These are phyloP conservation scores for Copsychus sechellarum DNA, from an alignment of 2,113 vertebrate species.

Conservation along the genomic window DNA sequence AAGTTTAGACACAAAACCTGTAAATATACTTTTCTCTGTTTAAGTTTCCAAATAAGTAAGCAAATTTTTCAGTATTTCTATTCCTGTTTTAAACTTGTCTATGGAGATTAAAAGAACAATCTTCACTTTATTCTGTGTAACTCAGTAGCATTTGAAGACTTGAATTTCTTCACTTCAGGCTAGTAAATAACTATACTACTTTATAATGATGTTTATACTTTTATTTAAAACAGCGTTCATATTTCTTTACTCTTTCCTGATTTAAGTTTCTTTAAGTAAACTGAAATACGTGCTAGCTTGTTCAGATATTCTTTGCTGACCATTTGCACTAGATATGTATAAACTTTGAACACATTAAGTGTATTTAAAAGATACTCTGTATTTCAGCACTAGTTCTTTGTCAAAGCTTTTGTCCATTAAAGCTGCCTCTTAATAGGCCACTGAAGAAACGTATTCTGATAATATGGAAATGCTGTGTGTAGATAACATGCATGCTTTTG, in stretches of 20 bases:
- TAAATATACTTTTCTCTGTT: background rate
- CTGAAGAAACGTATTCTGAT: background rate
- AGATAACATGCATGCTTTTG: background rate
- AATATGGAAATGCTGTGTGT: background rate
- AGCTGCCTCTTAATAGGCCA: background rate
- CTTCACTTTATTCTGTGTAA: background rate
- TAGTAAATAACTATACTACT: background rate
- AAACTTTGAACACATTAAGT: background rate
- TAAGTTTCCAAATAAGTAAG: background rate
- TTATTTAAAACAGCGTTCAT: background rate
- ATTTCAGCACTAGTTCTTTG: background rate
- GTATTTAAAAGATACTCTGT: background rate
- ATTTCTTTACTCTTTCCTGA: background rate
- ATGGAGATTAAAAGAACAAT: background rate
- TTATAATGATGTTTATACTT: background rate
- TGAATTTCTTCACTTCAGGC: background rate
- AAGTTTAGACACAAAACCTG: slow-evolving; percentile 34
- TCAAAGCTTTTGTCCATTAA: background rate
- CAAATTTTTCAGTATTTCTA: background rate
- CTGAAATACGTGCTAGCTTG: background rate
- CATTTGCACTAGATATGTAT: background rate
- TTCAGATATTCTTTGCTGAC: background rate
- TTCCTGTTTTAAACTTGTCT: background rate
- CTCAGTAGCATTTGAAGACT: background rate
- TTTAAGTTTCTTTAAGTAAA: background rate